A percentile compares a stretch with the other conserved stretches of the same genome.
phyloP scores from a whole-genome alignment of 2,113 vertebrate genomes.

The Oenanthe oenanthe region DNA sequence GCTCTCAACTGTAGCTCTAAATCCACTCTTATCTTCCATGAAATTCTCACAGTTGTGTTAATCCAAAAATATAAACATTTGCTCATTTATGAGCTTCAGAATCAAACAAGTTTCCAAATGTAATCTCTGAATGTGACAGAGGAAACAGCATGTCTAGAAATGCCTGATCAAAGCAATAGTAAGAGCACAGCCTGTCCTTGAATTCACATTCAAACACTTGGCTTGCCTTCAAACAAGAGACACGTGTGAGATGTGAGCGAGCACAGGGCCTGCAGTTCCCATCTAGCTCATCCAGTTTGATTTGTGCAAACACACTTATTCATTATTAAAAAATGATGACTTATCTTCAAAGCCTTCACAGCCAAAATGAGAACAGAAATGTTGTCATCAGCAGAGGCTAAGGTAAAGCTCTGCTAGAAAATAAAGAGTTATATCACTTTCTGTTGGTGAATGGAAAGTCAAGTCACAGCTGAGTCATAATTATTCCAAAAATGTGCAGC shows the following conservation, averaged over 20 bases:
- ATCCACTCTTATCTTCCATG: neutral
- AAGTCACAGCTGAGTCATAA: slow-evolving; percentile 8
- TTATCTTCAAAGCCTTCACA: neutral
- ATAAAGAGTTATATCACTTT: slow-evolving; percentile 35
- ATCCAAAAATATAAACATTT: slow-evolving; percentile 52
- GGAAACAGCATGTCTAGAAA: neutral
- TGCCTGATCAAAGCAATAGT: neutral
- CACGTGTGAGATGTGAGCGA: neutral
- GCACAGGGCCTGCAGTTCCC: neutral
- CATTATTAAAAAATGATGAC: neutral
- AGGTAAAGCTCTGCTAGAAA: slow-evolving; percentile 33
- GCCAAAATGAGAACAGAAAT: neutral
- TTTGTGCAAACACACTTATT: slow-evolving; percentile 4
- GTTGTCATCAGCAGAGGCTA: neutral
- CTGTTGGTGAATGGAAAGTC: slow-evolving; percentile 38
- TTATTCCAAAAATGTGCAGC: slow-evolving; percentile 33
- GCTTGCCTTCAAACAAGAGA: neutral
- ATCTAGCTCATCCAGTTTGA: neutral
- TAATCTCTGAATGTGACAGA: neutral
- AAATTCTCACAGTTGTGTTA: slow-evolving; percentile 12
- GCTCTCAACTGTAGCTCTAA: neutral
- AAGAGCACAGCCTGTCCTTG: neutral
- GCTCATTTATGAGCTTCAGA: slow-evolving; percentile 28
- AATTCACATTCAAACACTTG: neutral
- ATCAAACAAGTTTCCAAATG: neutral